A percentile compares a stretch with the other conserved stretches of the same genome.
Conservation (phyloP, 1,140 invertebrate genomes). For the Leptinotarsa defecta region DNA sequence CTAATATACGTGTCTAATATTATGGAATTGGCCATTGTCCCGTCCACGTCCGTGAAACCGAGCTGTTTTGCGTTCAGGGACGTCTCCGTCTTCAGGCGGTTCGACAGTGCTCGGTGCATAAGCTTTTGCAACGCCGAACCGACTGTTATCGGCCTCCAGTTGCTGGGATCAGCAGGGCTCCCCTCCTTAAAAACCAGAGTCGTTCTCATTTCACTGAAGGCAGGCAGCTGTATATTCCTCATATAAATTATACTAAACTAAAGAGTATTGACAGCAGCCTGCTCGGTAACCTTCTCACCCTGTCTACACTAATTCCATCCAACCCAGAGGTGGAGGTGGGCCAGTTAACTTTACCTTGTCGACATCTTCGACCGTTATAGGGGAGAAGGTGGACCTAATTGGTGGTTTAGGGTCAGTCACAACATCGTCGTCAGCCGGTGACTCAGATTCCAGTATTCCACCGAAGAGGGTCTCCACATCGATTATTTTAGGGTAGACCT, state of each 20-base stretch:
- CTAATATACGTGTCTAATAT: no score
- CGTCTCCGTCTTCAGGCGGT: no score
- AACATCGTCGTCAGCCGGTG: neutral
- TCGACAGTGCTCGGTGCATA: no score
- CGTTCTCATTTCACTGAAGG: no score
- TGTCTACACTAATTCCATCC: slow-evolving; percentile 29
- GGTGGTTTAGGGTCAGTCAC: neutral
- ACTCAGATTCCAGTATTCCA: slow-evolving; percentile 1
- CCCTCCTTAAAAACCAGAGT: no score
- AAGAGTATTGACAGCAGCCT: slow-evolving; percentile 18
- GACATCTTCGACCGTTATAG: neutral
- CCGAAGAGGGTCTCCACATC: slow-evolving; percentile 12
- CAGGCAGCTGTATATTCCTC: neutral
- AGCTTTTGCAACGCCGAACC: no score
- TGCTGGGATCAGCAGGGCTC: no score
- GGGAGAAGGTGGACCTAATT: neutral
- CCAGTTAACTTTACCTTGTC: neutral
- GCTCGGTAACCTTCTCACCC: slow-evolving; percentile 14
- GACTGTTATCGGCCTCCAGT: no score
- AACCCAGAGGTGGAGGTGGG: slow-evolving; percentile 28
- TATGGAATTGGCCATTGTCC: no score
- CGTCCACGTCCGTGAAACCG: no score
- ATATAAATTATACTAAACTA: slow-evolving; percentile 28
- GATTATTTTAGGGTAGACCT: no score
- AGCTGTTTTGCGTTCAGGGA: no score